Base-by-base conservation (phyloP, 2,888 invertebrate genomes). In the Cataglyphis cursor region DNA sequence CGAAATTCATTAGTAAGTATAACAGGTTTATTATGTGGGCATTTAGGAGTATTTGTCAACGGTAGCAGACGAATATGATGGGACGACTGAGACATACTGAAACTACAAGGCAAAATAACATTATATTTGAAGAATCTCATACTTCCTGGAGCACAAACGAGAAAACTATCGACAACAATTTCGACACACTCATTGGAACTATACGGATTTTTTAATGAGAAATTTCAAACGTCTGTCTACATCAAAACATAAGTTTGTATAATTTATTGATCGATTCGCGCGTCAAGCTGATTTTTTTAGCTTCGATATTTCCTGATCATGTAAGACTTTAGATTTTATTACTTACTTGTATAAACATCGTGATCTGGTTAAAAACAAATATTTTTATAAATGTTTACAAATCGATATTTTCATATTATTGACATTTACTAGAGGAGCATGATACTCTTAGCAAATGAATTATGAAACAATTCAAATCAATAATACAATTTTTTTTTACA, bases 121-220 rank as follows among this genome's bases (percentile, higher is more conserved):
- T 80, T 68, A 48, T 18, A 70, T 68, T 70, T n/a, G 78, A 80
- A 80, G 78, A 80, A 80, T 80, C 78, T 80, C 78, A 80, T 66
- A 68, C 31, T 44, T 59, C 59, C 70, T 59, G 78, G 41, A 70
- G 59, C 44, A 51, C 8, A 59, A 66, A 78, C 41, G 41, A 68
- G 31, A 66, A 66, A 54, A 76, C 15, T 48, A 8, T 61, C 28
- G 54, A 66, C 28, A n/a, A 57, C 41, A 65, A 38, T 76, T 76
- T n/a, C 35, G 15, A 65, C 12, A 44, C 59, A n/a, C n/a, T 48
- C 24, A 48, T 70, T 70, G 18, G 59, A n/a, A 70, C 41, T 41
- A 18, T 44, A 44, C 35, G 35, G 5, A 80, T 78, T 24, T 70
- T 70, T 68, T 59, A 48, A 61, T n/a, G 21, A 68, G 31, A 80